Percentiles rank a stretch among this genome's conserved stretches.
Conservation (phyloP, 2,888 invertebrate genomes). For the Drosophila greeni region DNA sequence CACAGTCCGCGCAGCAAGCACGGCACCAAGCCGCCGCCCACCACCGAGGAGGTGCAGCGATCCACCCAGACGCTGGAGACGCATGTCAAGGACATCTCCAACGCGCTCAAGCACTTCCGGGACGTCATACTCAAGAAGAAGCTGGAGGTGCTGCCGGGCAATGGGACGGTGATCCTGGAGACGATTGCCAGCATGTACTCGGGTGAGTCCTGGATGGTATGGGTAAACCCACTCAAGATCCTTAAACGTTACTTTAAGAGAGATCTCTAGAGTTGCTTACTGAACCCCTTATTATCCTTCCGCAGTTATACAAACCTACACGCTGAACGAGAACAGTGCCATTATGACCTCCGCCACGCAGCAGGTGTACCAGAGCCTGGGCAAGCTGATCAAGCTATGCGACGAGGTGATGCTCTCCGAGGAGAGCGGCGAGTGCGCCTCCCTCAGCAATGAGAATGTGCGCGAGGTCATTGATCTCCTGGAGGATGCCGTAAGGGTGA, state of each 20-base stretch:
- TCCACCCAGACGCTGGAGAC: conserved; percentile 86
- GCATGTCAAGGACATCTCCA: conserved; percentile 87
- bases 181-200: conserved; percentile 93
- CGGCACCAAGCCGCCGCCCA: conserved; percentile 78
- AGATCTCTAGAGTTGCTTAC: background rate
- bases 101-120: conserved; percentile 91
- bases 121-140: conserved; percentile 95
- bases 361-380: conserved; percentile 91
- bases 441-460: conserved; percentile 82
- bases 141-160: conserved; percentile 94
- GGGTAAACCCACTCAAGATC: background rate
- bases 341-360: conserved; percentile 85
- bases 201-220: conserved; percentile 76
- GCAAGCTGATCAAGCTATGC: conserved; percentile 91
- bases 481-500: conserved; percentile 85
- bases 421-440: conserved; percentile 75
- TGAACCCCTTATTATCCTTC: background rate
- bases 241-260: too few species aligned
- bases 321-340: conserved; percentile 78
- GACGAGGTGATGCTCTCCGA: conserved; percentile 91
- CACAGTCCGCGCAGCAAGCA: conserved; percentile 82
- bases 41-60: conserved; percentile 80
- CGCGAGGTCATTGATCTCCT: conserved; percentile 85
- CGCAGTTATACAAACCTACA: conserved; percentile 76
- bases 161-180: conserved; percentile 95